Percentiles rank a stretch among this genome's conserved stretches.
These are phyloP conservation scores for Turritopsis rubra DNA, from an alignment of 30 jellyfish, hydroid and myxozoan genomes.

Conservation along the genomic window DNA sequence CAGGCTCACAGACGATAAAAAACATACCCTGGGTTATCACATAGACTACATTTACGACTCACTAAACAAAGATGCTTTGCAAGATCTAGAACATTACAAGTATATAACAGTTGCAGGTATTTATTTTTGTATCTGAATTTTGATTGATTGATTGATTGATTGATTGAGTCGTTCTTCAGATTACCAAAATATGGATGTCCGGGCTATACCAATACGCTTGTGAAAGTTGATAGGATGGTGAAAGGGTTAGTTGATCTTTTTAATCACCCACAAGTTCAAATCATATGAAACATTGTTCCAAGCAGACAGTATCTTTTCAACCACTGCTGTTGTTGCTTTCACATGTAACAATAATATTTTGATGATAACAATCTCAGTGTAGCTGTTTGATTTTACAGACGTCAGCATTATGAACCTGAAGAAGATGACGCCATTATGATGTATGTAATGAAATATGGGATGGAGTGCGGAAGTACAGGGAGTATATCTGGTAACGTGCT, in stretches of 20 bases:
- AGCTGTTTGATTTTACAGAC: background rate
- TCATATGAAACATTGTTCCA: too few species aligned
- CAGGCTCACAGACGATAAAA: slow-evolving; percentile 13
- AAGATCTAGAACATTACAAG: background rate
- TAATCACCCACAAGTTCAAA: too few species aligned
- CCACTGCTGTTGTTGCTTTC: too few species aligned
- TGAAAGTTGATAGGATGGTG: background rate
- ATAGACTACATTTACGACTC: background rate
- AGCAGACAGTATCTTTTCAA: too few species aligned
- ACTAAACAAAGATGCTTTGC: background rate
- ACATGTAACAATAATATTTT: too few species aligned
- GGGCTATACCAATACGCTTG: background rate
- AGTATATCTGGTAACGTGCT: slow-evolving; percentile 3
- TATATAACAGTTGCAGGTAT: too few species aligned
- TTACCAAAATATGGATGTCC: background rate
- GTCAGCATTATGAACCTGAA: background rate
- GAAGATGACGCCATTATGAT: slow-evolving; percentile 15
- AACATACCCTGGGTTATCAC: background rate
- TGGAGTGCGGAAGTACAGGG: slow-evolving; percentile 6
- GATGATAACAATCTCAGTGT: too few species aligned
- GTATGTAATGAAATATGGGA: background rate
- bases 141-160: background rate
- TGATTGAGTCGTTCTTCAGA: background rate
- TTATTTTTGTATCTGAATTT: background rate
- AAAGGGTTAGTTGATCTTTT: background rate